phyloP scores from a whole-genome alignment of 2,888 invertebrate genomes.

The Latheticus oryzae region DNA sequence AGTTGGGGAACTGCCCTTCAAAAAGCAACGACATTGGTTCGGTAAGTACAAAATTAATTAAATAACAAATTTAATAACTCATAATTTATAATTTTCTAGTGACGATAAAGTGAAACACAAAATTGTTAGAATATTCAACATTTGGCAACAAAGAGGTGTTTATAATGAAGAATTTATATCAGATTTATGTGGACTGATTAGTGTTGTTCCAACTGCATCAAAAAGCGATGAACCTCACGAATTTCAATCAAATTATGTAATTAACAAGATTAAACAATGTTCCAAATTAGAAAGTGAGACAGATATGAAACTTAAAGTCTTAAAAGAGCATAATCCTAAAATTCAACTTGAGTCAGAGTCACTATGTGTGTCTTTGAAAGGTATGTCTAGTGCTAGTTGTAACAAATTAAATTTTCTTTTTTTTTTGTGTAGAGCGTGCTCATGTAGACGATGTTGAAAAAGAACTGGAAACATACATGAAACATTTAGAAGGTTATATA shows the following conservation, averaged over 20 bases:
- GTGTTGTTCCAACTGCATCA: conserved; percentile 79
- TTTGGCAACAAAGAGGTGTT: conserved; percentile 94
- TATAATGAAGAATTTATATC: conserved; percentile 91
- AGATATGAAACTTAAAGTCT: conserved; percentile 75
- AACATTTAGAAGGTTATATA: conserved; percentile 84
- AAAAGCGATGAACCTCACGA: conserved; percentile 77
- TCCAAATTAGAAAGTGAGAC: conserved; percentile 79
- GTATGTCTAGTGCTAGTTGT: conserved; percentile 67
- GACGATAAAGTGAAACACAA: conserved; percentile 91
- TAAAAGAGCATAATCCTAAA: conserved; percentile 76
- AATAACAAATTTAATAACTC: neutral
- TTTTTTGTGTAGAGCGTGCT: conserved; percentile 86
- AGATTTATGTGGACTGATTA: conserved; percentile 86
- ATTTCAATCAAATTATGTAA: conserved; percentile 79
- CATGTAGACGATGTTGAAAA: conserved; percentile 89
- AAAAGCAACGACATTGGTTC: conserved; percentile 89
- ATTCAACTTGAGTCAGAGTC: conserved; percentile 79
- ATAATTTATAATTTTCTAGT: conserved; percentile 65
- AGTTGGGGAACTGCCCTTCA: conserved; percentile 94
- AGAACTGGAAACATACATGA: conserved; percentile 85
- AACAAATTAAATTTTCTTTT: too few species aligned
- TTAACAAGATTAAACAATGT: conserved; percentile 81
- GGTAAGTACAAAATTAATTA: conserved; percentile 68
- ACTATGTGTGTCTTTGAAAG: conserved; percentile 84
- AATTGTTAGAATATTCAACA: conserved; percentile 90